A percentile compares a stretch with the other conserved stretches of the same genome.
Evolutionary conservation across 2,113 vertebrate species (phyloP).

Genomic region (Hypomesus transpacificus): DNA sequence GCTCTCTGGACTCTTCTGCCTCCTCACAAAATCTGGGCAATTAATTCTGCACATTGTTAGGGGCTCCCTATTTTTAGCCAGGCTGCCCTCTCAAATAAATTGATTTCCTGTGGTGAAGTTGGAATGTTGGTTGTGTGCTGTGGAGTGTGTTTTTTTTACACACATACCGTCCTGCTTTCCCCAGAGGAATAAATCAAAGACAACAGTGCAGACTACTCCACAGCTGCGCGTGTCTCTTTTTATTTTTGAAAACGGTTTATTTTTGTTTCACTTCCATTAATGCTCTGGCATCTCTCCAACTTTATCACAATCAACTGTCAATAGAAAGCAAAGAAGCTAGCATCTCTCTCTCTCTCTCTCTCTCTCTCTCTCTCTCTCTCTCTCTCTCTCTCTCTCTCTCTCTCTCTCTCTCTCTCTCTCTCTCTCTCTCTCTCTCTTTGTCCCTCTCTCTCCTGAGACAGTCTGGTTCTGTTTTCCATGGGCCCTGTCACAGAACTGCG

Average conservation of each 20-base stretch:
- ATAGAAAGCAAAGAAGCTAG: constrained; percentile 51
- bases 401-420: background rate
- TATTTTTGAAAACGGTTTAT: constrained; percentile 68
- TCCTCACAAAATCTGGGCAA: constrained; percentile 64
- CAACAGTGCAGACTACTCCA: constrained; percentile 48
- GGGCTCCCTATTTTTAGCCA: constrained; percentile 67
- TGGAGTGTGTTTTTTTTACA: constrained; percentile 22
- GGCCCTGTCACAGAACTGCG: constrained; percentile 51
- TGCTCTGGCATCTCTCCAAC: constrained; percentile 56
- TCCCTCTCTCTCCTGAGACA: constrained; percentile 31
- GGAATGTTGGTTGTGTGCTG: constrained; percentile 59
- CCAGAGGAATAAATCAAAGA: constrained; percentile 73
- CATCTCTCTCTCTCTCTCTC: constrained; percentile 14
- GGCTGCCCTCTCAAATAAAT: constrained; percentile 71
- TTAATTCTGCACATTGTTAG: constrained; percentile 67
- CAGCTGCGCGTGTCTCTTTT: constrained; percentile 58
- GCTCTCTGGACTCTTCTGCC: constrained; percentile 56
- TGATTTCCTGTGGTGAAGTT: constrained; percentile 71
- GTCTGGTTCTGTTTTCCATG: constrained; percentile 37
- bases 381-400: constrained; percentile 17
- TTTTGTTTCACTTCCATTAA: constrained; percentile 72
- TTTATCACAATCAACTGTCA: constrained; percentile 49
- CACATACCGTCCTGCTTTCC: constrained; percentile 44
- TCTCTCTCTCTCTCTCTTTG: background rate
- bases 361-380: constrained; percentile 23